Percentiles rank a stretch among this genome's conserved stretches.
These are phyloP conservation scores for Platichthys flesus DNA, from an alignment of 2,113 vertebrate genomes.

Conservation along the genomic window DNA sequence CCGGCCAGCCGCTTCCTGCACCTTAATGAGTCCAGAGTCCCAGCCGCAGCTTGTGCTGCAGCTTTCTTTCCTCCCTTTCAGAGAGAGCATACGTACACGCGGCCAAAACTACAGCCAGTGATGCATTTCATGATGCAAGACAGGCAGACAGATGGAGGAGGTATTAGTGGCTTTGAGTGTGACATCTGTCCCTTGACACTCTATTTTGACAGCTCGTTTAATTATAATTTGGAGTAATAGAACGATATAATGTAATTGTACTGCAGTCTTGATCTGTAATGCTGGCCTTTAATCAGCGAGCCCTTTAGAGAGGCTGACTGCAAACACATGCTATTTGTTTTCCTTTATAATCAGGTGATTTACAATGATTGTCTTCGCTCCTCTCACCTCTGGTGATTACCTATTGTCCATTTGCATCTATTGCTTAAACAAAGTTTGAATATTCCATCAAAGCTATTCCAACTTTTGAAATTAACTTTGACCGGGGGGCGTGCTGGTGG, in stretches of 20 bases:
- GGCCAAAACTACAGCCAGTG: not conserved
- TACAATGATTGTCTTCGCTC: conserved; percentile 44
- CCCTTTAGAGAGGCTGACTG: not conserved
- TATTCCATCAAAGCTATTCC: conserved; percentile 64
- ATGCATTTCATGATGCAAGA: not conserved
- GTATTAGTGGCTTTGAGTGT: conserved; percentile 14
- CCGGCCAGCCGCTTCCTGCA: conserved; percentile 34
- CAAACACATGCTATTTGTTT: conserved; percentile 33
- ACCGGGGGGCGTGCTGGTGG: conserved; percentile 67
- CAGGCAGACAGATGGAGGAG: not conserved
- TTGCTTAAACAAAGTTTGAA: conserved; percentile 74
- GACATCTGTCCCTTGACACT: not conserved
- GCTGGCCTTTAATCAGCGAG: not conserved
- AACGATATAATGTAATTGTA: not conserved
- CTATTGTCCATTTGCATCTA: conserved; percentile 52
- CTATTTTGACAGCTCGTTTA: conserved; percentile 4
- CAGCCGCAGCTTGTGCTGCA: not conserved
- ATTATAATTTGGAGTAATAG: not conserved
- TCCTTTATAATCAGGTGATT: conserved; percentile 34
- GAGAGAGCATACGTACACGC: not conserved
- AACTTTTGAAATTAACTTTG: conserved; percentile 83
- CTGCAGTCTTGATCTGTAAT: conserved; percentile 18
- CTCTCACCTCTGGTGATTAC: conserved; percentile 45
- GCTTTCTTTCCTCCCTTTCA: conserved; percentile 1
- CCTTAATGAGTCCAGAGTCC: conserved; percentile 57